phyloP scores from a whole-genome alignment of 2,797 vertebrate species.

The Malurus splendens region DNA sequence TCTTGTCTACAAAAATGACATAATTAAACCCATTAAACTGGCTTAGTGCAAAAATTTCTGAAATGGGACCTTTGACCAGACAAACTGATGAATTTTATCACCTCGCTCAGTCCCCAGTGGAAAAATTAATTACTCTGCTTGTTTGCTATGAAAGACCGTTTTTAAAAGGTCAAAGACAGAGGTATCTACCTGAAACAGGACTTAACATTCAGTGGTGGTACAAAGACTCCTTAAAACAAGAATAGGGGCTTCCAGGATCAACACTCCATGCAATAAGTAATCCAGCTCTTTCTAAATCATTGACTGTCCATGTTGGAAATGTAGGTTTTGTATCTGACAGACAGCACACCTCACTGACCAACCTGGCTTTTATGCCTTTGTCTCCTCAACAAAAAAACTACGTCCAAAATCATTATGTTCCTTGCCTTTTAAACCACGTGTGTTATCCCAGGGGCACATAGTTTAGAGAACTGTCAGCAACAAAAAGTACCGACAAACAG shows the following conservation, averaged over 20 bases:
- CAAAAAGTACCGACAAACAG: background rate
- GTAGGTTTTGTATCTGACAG: background rate
- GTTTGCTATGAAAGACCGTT: background rate
- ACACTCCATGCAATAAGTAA: background rate
- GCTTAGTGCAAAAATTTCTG: fast-evolving
- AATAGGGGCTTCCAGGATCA: background rate
- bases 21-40: background rate
- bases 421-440: background rate
- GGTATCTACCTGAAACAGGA: background rate
- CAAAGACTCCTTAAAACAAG: background rate
- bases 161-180: background rate
- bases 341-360: background rate
- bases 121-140: background rate
- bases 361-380: background rate
- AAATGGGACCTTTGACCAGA: background rate
- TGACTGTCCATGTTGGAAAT: background rate
- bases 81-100: background rate
- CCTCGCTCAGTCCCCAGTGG: fast-evolving
- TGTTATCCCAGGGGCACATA: background rate
- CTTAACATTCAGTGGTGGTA: background rate
- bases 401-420: background rate
- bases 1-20: no score
- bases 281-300: background rate
- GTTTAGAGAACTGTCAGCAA: background rate
- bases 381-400: background rate